Base-by-base conservation (phyloP, 2,113 vertebrate species). In the Sinocyclocheilus anophthalmus region DNA sequence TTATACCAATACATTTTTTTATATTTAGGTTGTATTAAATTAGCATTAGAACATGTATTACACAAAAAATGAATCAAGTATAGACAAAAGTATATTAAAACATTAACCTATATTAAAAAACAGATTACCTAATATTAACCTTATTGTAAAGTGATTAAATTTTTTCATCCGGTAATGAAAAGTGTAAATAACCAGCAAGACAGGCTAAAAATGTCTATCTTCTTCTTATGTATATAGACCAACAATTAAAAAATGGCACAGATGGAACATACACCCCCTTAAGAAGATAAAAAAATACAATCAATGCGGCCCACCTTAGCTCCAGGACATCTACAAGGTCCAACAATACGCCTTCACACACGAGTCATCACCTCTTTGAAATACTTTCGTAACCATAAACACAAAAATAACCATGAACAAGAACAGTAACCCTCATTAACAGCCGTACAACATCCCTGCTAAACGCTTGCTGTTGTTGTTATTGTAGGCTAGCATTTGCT, bases 211-310 rank as follows among this genome's bases (percentile, higher is more conserved):
- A 76, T 7, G 3, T 76, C 13, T 2, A 33, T 16, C 33, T 22
- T 1, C 18, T 2, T 4, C 33, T 72, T 22, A 11, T 4, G 8
- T 22, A 72, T 4, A 22, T 22, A 42, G 9, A 42, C 37, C 37
- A 24, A 50, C n/a, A 12, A 24, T 24, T 76, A 45, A 48, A 48
- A 30, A 24, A 50, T 1, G 6, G 42, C 42, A 76, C 39, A 14
- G 72, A 50, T 76, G 42, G 6, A 72, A 48, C 12, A 14, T 24
- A 3, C n/a, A 76, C 6, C n/a, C 42, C 72, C 3, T 75, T 13
- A 75, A 45, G 33, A 75, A 75, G 39, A 75, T 22, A 45, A 48
- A 75, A 75, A 75, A 75, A 75, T 75, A 75, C 22, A 7, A 14
- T 75, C 11, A 75, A 24, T 75, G 22, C 22, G 8, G 39, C 72